Conservation (phyloP, 2,888 invertebrate species). For the Oxystoma pomonae region DNA sequence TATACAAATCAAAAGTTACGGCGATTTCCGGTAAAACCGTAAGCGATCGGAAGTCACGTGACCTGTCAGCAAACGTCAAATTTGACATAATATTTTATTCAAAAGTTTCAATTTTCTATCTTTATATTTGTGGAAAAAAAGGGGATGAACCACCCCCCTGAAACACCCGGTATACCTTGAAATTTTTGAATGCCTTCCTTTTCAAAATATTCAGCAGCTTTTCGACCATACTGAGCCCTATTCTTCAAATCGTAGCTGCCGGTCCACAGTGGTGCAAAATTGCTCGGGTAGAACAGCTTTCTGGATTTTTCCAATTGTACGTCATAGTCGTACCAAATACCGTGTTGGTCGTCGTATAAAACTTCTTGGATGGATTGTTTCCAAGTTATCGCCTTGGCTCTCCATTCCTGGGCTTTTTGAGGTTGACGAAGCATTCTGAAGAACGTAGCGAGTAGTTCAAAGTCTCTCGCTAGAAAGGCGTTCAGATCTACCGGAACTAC, state of each 20-base stretch:
- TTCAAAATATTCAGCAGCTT: conserved; percentile 54
- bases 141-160: too few species aligned
- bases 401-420: conserved; percentile 52
- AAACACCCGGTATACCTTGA: too few species aligned
- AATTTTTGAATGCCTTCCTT: conserved; percentile 48
- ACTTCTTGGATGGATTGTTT: conserved; percentile 61
- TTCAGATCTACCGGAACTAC: conserved; percentile 73
- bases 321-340: conserved; percentile 63
- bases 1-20: too few species aligned
- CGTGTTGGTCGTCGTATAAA: conserved; percentile 70
- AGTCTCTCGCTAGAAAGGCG: conserved; percentile 67
- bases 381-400: conserved; percentile 53
- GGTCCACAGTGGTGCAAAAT: conserved; percentile 73
- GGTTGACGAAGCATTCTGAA: conserved; percentile 51
- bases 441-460: conserved; percentile 56
- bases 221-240: conserved; percentile 46
- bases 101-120: too few species aligned
- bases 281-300: conserved; percentile 66
- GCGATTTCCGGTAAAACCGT: too few species aligned
- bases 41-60: too few species aligned
- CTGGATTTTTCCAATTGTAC: conserved; percentile 52
- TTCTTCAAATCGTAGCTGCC: conserved; percentile 32
- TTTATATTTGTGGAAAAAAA: too few species aligned
- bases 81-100: too few species aligned
- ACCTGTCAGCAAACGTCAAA: too few species aligned